phyloP scores from a whole-genome alignment of 1,140 invertebrate species.

The Watersipora subatra region DNA sequence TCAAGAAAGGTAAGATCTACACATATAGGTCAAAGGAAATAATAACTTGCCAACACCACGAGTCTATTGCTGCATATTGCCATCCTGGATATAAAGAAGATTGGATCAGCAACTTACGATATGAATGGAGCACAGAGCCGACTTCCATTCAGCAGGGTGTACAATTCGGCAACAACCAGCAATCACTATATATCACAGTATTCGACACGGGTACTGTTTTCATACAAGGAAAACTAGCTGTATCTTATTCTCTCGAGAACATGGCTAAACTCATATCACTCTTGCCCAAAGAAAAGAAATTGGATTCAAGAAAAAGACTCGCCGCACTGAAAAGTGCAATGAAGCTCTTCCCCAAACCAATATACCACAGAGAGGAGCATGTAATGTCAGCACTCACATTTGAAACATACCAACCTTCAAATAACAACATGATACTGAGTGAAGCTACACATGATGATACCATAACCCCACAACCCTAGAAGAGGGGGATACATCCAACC shows the following conservation, averaged over 20 bases:
- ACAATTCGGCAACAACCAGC: not conserved
- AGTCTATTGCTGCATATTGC: not conserved
- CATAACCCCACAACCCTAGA: not conserved
- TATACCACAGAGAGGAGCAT: not conserved
- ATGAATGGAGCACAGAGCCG: not conserved
- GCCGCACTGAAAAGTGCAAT: not conserved
- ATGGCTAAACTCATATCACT: not conserved
- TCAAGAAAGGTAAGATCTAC: not conserved
- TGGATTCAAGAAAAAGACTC: not conserved
- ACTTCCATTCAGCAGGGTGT: not conserved
- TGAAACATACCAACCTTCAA: not conserved
- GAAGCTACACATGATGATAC: not conserved
- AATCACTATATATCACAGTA: not conserved
- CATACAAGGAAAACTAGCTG: not conserved
- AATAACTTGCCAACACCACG: not conserved
- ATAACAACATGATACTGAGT: not conserved
- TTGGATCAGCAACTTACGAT: not conserved
- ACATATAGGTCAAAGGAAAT: not conserved
- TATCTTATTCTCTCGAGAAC: not conserved
- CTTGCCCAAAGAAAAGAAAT: not conserved
- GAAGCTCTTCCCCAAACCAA: not conserved
- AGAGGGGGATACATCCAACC: not conserved
- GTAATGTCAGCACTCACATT: not conserved
- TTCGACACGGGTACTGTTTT: not conserved
- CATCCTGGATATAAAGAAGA: not conserved